Evolutionary conservation across 2,113 vertebrate species (phyloP), one percentile per base, ranked within the genome.

Genomic region (Pituophis catenifer): DNA sequence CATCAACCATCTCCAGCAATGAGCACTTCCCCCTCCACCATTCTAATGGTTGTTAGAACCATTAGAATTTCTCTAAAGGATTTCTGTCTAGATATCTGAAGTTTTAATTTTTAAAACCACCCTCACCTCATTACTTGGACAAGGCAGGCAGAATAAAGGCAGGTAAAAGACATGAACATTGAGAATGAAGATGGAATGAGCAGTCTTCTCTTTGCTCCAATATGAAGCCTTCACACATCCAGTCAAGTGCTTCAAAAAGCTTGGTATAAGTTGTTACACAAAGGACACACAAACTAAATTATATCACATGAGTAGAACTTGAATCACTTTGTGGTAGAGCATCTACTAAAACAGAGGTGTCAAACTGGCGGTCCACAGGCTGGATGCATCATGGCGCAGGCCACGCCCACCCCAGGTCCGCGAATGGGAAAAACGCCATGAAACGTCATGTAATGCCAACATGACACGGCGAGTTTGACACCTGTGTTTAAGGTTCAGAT

Each of bases 21-120:
- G 12, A 70, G 11, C 12, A n/a, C 62, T 29, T 3, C 10, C 9
- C 59, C 24, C 1, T 0, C 3, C 1, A 1, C 52, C 50, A 1
- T 38, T 38, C 38, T 38, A 38, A 38, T 38, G 1, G 59, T 1
- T 33, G n/a, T 17, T 75, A 15, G n/a, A 33, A 81, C 2, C 19
- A 2, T 81, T 38, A 19, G 15, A 81, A 81, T 81, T 38, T 81
- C 5, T 38, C n/a, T 38, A 38, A 19, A 81, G 7, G 6, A 38
- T 38, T 81, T 75, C 13, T 75, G 15, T 19, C n/a, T 81, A 38
- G 70, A 19, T 38, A 75, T 33, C n/a, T 38, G n/a, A 38, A n/a
- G 1, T 81, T 81, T 81, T 81, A 38, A 8, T 81, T 81, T 75
- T 81, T 38, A 2, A 38, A 33, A 81, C 70, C 15, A 19, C 7